Percentiles rank a stretch among this genome's conserved stretches.
phyloP scores from a whole-genome alignment of 2,113 vertebrate genomes.

The Pardalotus punctatus region DNA sequence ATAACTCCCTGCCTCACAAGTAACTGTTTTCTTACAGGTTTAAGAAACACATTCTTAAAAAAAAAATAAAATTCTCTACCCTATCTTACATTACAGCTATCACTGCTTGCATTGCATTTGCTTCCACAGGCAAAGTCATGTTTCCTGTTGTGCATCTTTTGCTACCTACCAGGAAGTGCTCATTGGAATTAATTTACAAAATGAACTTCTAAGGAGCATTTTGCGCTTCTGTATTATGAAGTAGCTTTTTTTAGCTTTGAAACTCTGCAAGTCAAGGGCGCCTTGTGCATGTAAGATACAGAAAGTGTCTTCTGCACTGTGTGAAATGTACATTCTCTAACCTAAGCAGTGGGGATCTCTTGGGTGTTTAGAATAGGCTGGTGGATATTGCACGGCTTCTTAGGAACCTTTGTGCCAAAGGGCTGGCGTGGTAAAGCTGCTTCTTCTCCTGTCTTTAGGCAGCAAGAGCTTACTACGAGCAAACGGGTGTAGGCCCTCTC shows the following conservation, averaged over 20 bases:
- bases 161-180: neutral
- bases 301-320: neutral
- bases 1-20: neutral
- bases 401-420: neutral
- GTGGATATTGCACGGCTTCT: neutral
- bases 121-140: neutral
- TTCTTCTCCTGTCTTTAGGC: constrained; percentile 75
- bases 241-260: neutral
- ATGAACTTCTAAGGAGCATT: neutral
- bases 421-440: neutral
- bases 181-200: neutral
- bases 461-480: constrained; percentile 86
- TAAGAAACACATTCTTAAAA: neutral
- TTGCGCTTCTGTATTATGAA: neutral
- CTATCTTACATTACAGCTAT: neutral
- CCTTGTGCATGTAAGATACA: neutral
- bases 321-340: neutral
- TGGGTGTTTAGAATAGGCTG: neutral
- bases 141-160: neutral
- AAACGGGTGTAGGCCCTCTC: constrained; percentile 89
- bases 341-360: neutral
- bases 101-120: neutral
- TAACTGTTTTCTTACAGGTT: neutral
- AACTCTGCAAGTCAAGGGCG: neutral
- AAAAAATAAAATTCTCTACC: neutral